Conservation (phyloP, 2,113 vertebrate genomes). For the Lathamus discolor region DNA sequence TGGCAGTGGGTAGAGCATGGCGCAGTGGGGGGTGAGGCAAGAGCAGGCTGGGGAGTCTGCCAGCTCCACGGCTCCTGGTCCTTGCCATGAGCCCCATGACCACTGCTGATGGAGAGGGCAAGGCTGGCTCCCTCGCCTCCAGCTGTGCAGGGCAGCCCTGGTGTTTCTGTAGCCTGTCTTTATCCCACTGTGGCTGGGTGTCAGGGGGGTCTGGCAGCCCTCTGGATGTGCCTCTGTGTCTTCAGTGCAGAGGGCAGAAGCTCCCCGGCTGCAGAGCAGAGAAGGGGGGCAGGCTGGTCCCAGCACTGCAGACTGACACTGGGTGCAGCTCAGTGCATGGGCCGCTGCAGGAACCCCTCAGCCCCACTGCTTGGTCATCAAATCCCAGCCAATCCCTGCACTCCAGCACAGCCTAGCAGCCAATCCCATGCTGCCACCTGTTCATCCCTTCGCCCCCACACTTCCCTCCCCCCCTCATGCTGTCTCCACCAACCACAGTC, state of each 20-base stretch:
- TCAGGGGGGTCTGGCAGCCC: accelerated
- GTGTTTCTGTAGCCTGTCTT: accelerated
- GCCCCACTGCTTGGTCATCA: not conserved
- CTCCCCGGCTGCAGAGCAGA: accelerated
- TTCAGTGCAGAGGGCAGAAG: accelerated
- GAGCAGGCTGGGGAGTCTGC: not conserved
- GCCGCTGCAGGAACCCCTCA: accelerated
- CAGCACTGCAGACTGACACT: not conserved
- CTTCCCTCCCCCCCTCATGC: accelerated
- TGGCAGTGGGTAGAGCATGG: accelerated
- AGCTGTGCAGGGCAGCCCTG: accelerated
- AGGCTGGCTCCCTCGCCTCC: accelerated
- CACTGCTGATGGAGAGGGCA: accelerated
- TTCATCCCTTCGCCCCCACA: accelerated
- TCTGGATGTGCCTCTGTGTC: accelerated
- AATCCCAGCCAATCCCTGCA: not conserved
- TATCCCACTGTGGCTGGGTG: accelerated
- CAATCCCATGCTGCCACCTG: not conserved
- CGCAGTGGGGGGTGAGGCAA: not conserved
- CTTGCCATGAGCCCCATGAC: accelerated
- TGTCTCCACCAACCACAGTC: not conserved
- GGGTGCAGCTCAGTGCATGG: not conserved
- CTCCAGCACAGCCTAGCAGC: not conserved
- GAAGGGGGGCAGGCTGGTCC: no score
- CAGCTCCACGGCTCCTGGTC: not conserved